These are phyloP conservation scores for Empidonax alnorum DNA, from an alignment of 2,113 vertebrate genomes.

Conservation along the genomic window DNA sequence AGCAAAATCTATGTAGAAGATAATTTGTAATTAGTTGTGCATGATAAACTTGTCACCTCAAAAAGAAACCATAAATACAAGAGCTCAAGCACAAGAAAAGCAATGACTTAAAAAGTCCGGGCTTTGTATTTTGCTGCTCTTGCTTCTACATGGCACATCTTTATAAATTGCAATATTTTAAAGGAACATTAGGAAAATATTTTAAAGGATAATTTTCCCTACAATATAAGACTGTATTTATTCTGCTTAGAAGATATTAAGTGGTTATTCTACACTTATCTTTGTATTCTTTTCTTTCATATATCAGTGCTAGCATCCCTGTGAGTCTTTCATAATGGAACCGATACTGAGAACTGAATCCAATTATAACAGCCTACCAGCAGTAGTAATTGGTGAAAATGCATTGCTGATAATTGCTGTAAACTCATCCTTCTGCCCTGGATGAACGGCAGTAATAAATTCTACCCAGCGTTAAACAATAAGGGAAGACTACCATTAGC, in stretches of 20 bases:
- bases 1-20: neutral
- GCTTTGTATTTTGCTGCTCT: neutral
- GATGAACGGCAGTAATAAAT: conserved; percentile 54
- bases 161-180: neutral
- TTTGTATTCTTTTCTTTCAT: neutral
- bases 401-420: conserved; percentile 28
- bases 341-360: conserved; percentile 58
- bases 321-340: conserved; percentile 47
- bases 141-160: neutral
- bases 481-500: conserved; percentile 40
- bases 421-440: conserved; percentile 48
- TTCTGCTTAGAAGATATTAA: neutral
- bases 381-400: conserved; percentile 60
- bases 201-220: neutral
- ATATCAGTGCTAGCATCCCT: neutral
- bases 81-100: neutral
- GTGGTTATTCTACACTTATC: neutral
- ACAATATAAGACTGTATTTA: neutral
- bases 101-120: neutral
- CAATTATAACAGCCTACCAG: conserved; percentile 60
- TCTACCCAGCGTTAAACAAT: conserved; percentile 37
- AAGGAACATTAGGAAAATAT: neutral
- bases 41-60: neutral
- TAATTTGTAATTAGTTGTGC: neutral
- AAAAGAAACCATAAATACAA: neutral